A percentile compares a stretch with the other conserved stretches of the same genome.
These are phyloP conservation scores for Mionectes macconnelli DNA, from an alignment of 2,113 vertebrate species.

Conservation along the genomic window DNA sequence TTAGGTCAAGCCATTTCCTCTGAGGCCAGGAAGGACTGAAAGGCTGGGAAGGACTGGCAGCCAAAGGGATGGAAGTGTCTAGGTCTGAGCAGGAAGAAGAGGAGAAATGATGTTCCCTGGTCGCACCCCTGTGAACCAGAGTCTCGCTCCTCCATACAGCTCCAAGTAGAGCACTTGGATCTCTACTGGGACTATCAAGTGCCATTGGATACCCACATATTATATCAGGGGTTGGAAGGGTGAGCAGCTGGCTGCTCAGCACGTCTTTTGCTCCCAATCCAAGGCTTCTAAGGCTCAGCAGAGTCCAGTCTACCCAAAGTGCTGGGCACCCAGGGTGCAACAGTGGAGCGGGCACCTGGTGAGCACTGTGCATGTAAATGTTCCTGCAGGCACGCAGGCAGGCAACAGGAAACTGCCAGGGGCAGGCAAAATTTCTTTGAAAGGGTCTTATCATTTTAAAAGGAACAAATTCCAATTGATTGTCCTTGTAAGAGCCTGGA, in stretches of 20 bases:
- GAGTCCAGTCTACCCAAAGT: neutral
- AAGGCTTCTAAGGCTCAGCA: neutral
- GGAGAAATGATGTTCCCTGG: neutral
- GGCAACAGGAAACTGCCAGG: neutral
- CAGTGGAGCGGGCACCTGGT: accelerated
- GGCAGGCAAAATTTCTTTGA: neutral
- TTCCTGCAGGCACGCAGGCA: neutral
- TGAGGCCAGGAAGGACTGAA: neutral
- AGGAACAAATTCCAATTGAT: constrained; percentile 45
- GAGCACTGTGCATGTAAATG: accelerated
- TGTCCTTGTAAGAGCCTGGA: constrained; percentile 26
- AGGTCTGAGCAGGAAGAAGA: neutral
- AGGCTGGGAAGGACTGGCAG: neutral
- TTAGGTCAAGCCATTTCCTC: neutral
- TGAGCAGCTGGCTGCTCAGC: neutral
- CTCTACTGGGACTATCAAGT: neutral
- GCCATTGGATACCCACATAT: neutral
- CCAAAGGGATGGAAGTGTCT: neutral
- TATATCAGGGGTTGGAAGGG: neutral
- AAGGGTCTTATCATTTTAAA: neutral
- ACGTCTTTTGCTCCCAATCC: neutral
- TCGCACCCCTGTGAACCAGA: neutral
- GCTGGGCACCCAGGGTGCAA: accelerated
- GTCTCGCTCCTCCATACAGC: neutral
- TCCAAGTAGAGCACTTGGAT: neutral